Evolutionary conservation across 2,888 invertebrate species (phyloP), one percentile per base, ranked within the genome.

Genomic region (Cordilura impudica): DNA sequence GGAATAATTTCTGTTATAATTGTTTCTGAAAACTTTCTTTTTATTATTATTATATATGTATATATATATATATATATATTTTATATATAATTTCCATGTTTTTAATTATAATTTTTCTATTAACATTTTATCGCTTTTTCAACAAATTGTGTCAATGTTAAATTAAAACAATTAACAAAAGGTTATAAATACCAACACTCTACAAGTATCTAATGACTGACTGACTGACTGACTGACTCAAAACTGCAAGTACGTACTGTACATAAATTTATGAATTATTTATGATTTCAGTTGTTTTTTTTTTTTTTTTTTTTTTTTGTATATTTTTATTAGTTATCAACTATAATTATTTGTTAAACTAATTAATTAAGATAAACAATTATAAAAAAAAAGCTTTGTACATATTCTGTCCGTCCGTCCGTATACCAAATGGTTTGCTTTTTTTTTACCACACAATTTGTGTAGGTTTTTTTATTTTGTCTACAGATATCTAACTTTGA

Each of bases 121-220:
- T 63, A 39, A 39, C 7, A 6, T 60, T 21, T 51, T 45, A n/a
- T 74, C 29, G 45, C 35, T 58, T 31, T 58, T 70, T 51, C 5
- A 56, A 74, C 56, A 75, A 79, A 75, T 79, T 79, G 71, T 79
- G 79, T 79, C 79, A 79, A 79, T 79, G 79, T 72, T 79, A 79
- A 79, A 74, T 12, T 35, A 12, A n/a, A 35, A 12, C 12, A 39
- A 39, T 39, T 39, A 39, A 39, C 35, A 39, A 39, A 39, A 39
- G 35, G 35, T 39, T 39, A n/a, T 39, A n/a, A 39, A 39, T 39
- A 39, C 35, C 35, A 39, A 39, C 35, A 39, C n/a, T 39, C 35
- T 39, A n/a, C n/a, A n/a, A n/a, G n/a, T n/a, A 12, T 26, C 26
- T 39, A n/a, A 12, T 39, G 2, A 31, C 8, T 31, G 31, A 31